Evolutionary conservation across 2,888 invertebrate genomes (phyloP).

Genomic region (Pachliopta kotzebuea): DNA sequence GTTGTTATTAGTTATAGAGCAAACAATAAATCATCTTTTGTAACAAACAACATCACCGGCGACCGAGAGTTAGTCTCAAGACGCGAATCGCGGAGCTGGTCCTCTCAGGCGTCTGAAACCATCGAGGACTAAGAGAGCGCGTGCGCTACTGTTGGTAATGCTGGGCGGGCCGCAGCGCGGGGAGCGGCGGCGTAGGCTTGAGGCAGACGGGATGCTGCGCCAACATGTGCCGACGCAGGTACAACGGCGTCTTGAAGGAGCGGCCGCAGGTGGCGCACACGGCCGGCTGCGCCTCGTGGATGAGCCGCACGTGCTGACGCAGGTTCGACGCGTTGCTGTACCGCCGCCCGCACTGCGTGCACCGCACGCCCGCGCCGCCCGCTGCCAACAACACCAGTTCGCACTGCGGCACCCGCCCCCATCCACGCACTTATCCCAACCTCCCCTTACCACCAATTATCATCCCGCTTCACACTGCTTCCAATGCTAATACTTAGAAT

Average conservation of each 20-base stretch:
- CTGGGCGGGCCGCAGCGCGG: conserved; percentile 58
- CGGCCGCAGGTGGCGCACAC: conserved; percentile 86
- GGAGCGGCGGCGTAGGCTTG: conserved; percentile 50
- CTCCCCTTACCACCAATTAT: conserved; percentile 34
- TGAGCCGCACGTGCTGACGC: conserved; percentile 87
- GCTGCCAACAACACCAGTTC: conserved; percentile 73
- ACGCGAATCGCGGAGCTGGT: conserved; percentile 11
- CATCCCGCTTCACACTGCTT: conserved; percentile 35
- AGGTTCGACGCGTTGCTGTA: conserved; percentile 87
- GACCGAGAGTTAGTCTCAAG: neutral
- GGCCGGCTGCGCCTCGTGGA: conserved; percentile 86
- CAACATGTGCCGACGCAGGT: conserved; percentile 87
- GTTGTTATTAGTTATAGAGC: neutral
- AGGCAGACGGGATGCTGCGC: conserved; percentile 81
- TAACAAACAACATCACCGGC: neutral
- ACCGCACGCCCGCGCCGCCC: conserved; percentile 69
- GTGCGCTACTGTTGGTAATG: conserved; percentile 48
- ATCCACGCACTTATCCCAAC: conserved; percentile 34
- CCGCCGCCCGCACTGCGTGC: conserved; percentile 85
- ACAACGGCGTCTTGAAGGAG: conserved; percentile 88
- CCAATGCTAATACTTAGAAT: conserved; percentile 32
- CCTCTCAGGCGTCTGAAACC: conserved; percentile 7
- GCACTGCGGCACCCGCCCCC: conserved; percentile 48
- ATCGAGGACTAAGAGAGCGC: conserved; percentile 30
- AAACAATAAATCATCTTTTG: conserved; percentile 1